These are phyloP conservation scores for Antheraea yamamai DNA, from an alignment of 2,888 invertebrate species.

Conservation along the genomic window DNA sequence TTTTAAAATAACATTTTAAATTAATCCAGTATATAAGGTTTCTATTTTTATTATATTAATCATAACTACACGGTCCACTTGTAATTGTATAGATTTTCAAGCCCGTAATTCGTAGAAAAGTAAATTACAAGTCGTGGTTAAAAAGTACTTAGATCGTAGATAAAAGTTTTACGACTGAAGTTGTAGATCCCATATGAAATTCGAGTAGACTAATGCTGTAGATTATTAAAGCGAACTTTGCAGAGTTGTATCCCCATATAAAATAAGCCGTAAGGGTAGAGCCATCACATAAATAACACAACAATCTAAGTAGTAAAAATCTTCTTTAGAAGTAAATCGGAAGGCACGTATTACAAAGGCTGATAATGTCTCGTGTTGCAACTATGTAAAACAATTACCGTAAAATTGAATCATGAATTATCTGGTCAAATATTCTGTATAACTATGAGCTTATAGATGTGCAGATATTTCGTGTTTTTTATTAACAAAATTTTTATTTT, in stretches of 20 bases:
- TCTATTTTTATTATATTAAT: neutral
- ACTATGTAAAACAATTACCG: neutral
- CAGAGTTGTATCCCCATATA: neutral
- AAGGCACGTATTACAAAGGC: neutral
- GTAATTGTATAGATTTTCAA: neutral
- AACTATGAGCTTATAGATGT: neutral
- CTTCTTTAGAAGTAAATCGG: neutral
- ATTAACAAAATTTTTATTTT: neutral
- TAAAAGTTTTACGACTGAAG: slow-evolving; percentile 15
- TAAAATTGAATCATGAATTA: neutral
- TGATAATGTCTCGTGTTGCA: too few species aligned
- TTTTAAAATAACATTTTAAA: too few species aligned
- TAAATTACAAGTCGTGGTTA: neutral
- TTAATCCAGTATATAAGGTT: too few species aligned
- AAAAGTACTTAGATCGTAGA: neutral
- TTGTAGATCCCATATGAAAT: slow-evolving; percentile 9
- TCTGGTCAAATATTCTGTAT: neutral
- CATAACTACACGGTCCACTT: neutral
- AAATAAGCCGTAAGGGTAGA: neutral
- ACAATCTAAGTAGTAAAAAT: neutral
- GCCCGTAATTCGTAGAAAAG: neutral
- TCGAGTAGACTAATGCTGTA: neutral
- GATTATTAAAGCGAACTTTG: neutral
- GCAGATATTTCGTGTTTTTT: neutral
- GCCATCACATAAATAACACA: neutral